Conservation (phyloP, 2,113 vertebrate genomes). For the Aplodontia rufa region DNA sequence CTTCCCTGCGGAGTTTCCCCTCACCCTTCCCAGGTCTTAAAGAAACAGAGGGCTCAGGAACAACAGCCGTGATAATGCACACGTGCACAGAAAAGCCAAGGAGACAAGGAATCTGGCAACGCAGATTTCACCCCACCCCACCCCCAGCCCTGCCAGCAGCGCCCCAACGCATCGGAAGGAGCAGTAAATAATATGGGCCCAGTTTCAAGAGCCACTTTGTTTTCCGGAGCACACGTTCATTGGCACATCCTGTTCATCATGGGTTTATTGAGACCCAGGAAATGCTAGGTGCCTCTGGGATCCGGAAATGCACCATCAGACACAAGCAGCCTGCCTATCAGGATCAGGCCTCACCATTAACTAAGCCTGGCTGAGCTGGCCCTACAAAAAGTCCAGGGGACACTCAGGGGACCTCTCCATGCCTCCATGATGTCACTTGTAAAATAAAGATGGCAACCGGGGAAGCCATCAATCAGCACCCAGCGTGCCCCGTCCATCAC, state of each 20-base stretch:
- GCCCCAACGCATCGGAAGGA: too few species aligned
- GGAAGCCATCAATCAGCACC: neutral
- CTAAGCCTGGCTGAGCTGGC: neutral
- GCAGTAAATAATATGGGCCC: neutral
- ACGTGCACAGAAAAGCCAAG: neutral
- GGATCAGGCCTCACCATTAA: neutral
- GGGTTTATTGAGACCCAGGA: too few species aligned
- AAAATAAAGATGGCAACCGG: neutral
- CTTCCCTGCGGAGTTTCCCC: constrained; percentile 57
- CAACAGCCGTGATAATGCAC: accelerated
- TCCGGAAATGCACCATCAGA: accelerated
- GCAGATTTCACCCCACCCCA: too few species aligned
- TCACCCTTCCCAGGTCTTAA: constrained; percentile 36
- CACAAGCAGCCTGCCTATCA: accelerated
- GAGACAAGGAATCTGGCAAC: accelerated
- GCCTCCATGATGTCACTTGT: neutral
- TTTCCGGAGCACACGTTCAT: neutral
- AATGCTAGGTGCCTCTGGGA: neutral
- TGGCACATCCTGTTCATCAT: neutral
- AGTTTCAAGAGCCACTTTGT: neutral
- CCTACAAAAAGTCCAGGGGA: neutral
- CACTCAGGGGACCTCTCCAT: neutral
- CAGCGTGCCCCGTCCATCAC: neutral
- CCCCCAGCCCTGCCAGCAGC: too few species aligned
- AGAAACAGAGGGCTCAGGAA: constrained; percentile 42